Conservation (phyloP, 1,140 invertebrate genomes). For the Sitophilus oryzae region DNA sequence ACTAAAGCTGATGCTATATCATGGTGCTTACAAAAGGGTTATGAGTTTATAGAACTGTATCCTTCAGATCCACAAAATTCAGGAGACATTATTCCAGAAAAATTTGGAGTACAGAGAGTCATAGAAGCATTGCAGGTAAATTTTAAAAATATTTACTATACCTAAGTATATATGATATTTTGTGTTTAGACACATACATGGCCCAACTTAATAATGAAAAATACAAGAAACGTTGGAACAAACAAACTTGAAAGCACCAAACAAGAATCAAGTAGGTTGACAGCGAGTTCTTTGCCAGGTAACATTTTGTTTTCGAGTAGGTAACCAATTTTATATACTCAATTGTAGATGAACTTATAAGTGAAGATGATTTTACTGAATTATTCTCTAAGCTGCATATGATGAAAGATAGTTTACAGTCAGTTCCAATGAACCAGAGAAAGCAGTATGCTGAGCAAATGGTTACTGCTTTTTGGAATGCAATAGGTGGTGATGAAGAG, state of each 20-base stretch:
- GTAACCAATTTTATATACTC: not conserved
- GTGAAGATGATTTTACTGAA: constrained; percentile 53
- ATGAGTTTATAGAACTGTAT: constrained; percentile 69
- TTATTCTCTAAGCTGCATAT: constrained; percentile 57
- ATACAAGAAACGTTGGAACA: constrained; percentile 36
- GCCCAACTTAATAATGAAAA: constrained; percentile 68
- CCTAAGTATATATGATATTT: not conserved
- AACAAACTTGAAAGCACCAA: not conserved
- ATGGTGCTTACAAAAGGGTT: constrained; percentile 47
- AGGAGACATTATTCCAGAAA: constrained; percentile 58
- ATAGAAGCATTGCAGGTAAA: constrained; percentile 55
- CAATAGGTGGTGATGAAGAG: constrained; percentile 68
- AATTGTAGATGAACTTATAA: constrained; percentile 22
- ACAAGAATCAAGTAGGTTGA: not conserved
- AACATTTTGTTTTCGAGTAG: not conserved
- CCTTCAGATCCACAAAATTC: constrained; percentile 46
- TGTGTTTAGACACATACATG: constrained; percentile 70
- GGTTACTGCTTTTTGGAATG: constrained; percentile 72
- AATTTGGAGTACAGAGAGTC: constrained; percentile 65
- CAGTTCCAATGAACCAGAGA: constrained; percentile 57
- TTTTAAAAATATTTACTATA: not conserved
- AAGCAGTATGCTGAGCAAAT: constrained; percentile 70
- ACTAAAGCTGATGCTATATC: constrained; percentile 34
- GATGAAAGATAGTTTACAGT: constrained; percentile 64
- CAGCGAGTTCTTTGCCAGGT: not conserved